phyloP scores from a whole-genome alignment of 2,113 vertebrate genomes.

The Microcebus griseorufus region DNA sequence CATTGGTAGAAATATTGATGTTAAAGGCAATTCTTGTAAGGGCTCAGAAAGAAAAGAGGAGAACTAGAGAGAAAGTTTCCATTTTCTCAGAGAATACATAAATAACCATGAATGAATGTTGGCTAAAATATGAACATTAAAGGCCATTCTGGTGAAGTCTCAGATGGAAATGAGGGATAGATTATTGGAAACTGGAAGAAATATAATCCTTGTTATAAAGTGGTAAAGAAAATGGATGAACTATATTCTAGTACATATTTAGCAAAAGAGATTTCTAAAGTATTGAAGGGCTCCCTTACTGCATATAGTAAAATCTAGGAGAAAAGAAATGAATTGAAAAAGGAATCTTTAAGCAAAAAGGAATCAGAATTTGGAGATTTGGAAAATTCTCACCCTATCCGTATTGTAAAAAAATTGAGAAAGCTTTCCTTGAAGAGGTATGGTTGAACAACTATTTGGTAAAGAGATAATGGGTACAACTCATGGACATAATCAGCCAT shows the following conservation, averaged over 20 bases:
- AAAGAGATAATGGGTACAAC: not conserved
- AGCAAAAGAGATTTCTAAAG: not conserved
- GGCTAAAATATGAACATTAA: not conserved
- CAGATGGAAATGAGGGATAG: not conserved
- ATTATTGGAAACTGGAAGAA: not conserved
- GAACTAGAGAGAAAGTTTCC: not conserved
- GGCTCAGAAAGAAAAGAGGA: not conserved
- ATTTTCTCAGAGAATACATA: not conserved
- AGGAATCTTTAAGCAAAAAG: not conserved
- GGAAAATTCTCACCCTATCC: not conserved
- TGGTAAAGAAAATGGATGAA: not conserved
- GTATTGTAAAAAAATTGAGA: not conserved
- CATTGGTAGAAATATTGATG: not conserved
- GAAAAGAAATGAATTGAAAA: not conserved
- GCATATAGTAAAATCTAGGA: not conserved
- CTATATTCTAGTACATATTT: not conserved
- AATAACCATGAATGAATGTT: not conserved
- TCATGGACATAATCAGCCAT: not conserved
- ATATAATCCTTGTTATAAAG: not conserved
- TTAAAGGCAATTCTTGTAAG: not conserved
- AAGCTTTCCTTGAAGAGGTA: not conserved
- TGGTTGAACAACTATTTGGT: not conserved
- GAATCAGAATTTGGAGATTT: not conserved
- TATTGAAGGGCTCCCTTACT: not conserved
- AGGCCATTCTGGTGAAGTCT: not conserved